These are phyloP conservation scores for Tanytarsus gracilentus DNA, from an alignment of 2,888 invertebrate species.

Conservation along the genomic window DNA sequence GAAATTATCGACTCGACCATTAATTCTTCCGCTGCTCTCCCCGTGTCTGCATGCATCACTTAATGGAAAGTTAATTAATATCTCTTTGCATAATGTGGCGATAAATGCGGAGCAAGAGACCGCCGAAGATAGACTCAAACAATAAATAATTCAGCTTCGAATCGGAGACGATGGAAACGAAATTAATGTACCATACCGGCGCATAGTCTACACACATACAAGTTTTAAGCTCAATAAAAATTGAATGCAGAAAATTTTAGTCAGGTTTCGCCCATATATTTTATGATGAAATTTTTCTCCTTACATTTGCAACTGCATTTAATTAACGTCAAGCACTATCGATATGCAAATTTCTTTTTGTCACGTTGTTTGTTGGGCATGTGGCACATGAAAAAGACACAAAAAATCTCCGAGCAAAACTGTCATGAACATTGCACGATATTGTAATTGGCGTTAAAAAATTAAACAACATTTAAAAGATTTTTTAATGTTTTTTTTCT, in stretches of 20 bases:
- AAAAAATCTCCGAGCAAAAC: background rate
- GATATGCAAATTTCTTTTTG: constrained; percentile 3
- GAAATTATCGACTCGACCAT: background rate
- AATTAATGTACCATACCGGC: too few relatives aligned
- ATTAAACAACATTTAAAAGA: constrained; percentile 25
- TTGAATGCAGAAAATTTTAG: too few relatives aligned
- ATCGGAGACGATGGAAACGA: too few relatives aligned
- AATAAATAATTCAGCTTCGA: too few relatives aligned
- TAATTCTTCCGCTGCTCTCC: background rate
- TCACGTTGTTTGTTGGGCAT: background rate
- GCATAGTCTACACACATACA: too few relatives aligned
- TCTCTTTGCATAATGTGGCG: constrained; percentile 5
- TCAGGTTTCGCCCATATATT: too few relatives aligned
- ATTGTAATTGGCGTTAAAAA: constrained; percentile 22
- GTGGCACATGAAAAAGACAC: background rate
- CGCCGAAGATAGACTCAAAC: background rate
- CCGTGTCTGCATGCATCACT: too few relatives aligned
- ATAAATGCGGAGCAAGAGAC: background rate
- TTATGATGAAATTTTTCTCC: too few relatives aligned
- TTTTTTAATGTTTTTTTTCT: background rate
- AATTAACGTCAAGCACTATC: constrained; percentile 4
- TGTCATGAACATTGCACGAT: constrained; percentile 27
- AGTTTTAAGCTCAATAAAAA: too few relatives aligned
- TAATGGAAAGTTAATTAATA: constrained; percentile 21
- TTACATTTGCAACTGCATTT: too few relatives aligned